phyloP scores from a whole-genome alignment of 2,113 vertebrate species.

The Danio rerio region DNA sequence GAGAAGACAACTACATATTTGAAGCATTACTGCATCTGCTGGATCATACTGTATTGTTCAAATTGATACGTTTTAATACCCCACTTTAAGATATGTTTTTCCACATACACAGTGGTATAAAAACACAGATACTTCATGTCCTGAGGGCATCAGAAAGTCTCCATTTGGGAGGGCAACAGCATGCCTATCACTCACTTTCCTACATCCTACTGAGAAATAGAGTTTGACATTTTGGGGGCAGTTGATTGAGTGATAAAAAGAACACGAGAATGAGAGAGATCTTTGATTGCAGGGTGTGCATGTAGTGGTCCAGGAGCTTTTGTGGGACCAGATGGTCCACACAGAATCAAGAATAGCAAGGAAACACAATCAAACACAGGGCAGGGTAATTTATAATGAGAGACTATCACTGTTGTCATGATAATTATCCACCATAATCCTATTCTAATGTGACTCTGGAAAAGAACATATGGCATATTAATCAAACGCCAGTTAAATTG shows the following conservation, averaged over 20 bases:
- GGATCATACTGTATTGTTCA: no score
- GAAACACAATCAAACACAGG: constrained; percentile 1
- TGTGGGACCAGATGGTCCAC: constrained; percentile 43
- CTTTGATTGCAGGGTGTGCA: constrained; percentile 36
- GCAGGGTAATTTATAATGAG: constrained; percentile 35
- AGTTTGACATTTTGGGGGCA: constrained; percentile 21
- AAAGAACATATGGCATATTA: constrained; percentile 42
- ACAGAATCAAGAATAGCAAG: not conserved
- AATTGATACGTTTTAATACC: no score
- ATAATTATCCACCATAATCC: constrained; percentile 47
- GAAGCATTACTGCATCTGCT: no score
- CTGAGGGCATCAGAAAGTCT: constrained; percentile 11
- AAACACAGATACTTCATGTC: not conserved
- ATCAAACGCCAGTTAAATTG: constrained; percentile 13
- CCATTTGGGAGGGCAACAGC: not conserved
- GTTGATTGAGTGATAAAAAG: constrained; percentile 16
- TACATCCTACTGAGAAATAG: constrained; percentile 20
- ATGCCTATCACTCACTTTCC: constrained; percentile 39
- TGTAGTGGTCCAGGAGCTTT: constrained; percentile 38
- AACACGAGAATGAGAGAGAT: constrained; percentile 15
- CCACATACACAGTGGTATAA: not conserved
- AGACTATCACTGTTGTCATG: constrained; percentile 27
- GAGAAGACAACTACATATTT: no score
- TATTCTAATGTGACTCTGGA: constrained; percentile 34
- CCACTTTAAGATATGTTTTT: not conserved